Base-by-base conservation (phyloP, 2,888 invertebrate species). In the Andrena dorsata region DNA sequence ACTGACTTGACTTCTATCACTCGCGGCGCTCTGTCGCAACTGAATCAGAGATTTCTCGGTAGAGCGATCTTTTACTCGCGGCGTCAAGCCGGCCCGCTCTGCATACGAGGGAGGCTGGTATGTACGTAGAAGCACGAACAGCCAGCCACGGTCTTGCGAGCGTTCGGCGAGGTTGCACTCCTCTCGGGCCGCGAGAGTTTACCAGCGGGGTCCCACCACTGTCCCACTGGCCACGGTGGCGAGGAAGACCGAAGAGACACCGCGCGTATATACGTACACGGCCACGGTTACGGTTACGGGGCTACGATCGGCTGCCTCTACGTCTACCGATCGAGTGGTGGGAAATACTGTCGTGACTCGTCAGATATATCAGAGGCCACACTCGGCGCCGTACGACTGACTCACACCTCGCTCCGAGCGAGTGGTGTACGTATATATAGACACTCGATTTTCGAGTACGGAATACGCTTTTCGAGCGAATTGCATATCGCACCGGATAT, bases 251-350 rank as follows among this genome's bases (percentile, higher is more conserved):
- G 35, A 75, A 75, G 32, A 26, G 71, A 75, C 60, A 71, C 63
- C 75, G 77, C 73, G 63, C 49, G 47, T 26, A 60, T 13, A 41
- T 41, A 13, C 28, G n/a, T n/a, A n/a, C n/a, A n/a, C n/a, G n/a
- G n/a, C n/a, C n/a, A n/a, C 64, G 30, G 20, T n/a, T 64, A 32
- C 51, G 60, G 65, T 35, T 56, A 51, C 74, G 65, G 61, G 64
- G 49, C 80, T 60, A 72, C 72, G 81, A 81, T 70, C 80, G 70
- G 74, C 20, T 71, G 53, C 70, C 49, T 30, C 73, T 74, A 49
- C 65, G 77, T 68, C 81, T 83, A 81, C 83, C 81, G 76, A 77
- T 82, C 75, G 49, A 56, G 74, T 74, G 74, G 79, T 74, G 74
- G 79, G 74, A 79, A 81, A 80, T 51, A 51, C 20, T 41, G 65